Base-by-base conservation (phyloP, 2,888 invertebrate genomes). In the Tetrapedia diversipes region DNA sequence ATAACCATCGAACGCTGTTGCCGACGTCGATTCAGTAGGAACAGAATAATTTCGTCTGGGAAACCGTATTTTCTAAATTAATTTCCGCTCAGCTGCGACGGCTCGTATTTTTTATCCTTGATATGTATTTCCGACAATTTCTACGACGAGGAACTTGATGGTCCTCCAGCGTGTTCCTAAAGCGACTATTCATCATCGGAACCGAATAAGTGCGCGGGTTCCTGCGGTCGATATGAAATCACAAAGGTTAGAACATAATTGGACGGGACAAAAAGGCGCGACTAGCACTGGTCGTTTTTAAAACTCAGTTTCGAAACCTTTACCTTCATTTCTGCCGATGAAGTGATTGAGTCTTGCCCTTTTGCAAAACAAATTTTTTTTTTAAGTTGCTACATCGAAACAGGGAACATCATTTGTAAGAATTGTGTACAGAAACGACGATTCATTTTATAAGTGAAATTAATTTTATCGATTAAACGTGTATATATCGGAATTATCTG, bases 221-320 rank as follows among this genome's bases (percentile, higher is more conserved):
- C n/a, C 16, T 24, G 19, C 67, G 79, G 53, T 83, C 83, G 81
- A 83, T 83, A 75, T 37, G 60, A 70, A 77, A 81, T 73, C 69
- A 60, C 69, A 79, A 72, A 77, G 77, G 72, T 75, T 65, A 69
- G 51, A 65, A 41, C 60, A 51, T 49, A 45, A 74, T 69, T 69
- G 43, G 27, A 39, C 29, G 19, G 32, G 64, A 56, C 67, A 19
- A 57, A 59, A 45, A 51, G n/a, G 45, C 47, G 24, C 27, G 16
- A 54, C 53, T 6, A 45, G 39, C 14, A 11, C 14, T 19, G 22
- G 11, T 27, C 8, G 11, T 68, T 61, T 60, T 32, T 54, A 16
- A 19, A 47, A 43, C 19, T 47, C 47, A n/a, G 14, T 39, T 51
- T 19, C 10, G 3, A 60, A 60, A 24, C 14, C 11, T 7, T 59